A percentile compares a stretch with the other conserved stretches of the same genome.
Evolutionary conservation across 2,888 invertebrate genomes (phyloP).

Genomic region (Ochropleura plecta): DNA sequence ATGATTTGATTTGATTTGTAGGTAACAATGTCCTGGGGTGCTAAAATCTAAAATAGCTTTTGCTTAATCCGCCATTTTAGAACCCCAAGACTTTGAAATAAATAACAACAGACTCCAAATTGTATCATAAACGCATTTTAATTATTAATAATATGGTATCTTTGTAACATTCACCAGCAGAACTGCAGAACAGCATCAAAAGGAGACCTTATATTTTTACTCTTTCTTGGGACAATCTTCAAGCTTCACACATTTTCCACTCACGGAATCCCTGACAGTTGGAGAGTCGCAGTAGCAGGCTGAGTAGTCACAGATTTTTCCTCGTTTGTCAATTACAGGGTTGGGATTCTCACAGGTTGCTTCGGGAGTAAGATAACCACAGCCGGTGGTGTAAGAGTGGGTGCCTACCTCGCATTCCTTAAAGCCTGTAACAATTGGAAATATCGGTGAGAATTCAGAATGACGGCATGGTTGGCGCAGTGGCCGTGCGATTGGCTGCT

Average conservation of each 20-base stretch:
- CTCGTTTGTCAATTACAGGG: conserved; percentile 52
- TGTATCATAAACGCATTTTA: background rate
- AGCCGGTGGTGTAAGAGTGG: conserved; percentile 72
- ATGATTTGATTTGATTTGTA: no score
- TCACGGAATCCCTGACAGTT: conserved; percentile 74
- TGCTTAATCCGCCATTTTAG: no score
- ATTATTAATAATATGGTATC: background rate
- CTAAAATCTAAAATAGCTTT: no score
- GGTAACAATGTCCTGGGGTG: no score
- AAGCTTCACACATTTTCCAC: conserved; percentile 71
- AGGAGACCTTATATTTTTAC: background rate
- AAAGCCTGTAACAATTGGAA: conserved; percentile 62
- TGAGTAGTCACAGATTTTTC: conserved; percentile 50
- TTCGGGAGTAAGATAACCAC: conserved; percentile 71
- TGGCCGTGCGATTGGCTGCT: no score
- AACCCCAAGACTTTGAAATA: background rate
- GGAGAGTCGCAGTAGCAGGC: conserved; percentile 78
- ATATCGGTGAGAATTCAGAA: background rate
- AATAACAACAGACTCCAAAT: background rate
- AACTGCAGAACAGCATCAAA: background rate
- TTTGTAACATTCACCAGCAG: background rate
- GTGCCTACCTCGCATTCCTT: conserved; percentile 72
- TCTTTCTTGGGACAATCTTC: conserved; percentile 74
- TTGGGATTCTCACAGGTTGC: conserved; percentile 77
- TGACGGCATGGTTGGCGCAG: no score